These are phyloP conservation scores for Alethe diademata DNA, from an alignment of 2,113 vertebrate genomes.

Conservation along the genomic window DNA sequence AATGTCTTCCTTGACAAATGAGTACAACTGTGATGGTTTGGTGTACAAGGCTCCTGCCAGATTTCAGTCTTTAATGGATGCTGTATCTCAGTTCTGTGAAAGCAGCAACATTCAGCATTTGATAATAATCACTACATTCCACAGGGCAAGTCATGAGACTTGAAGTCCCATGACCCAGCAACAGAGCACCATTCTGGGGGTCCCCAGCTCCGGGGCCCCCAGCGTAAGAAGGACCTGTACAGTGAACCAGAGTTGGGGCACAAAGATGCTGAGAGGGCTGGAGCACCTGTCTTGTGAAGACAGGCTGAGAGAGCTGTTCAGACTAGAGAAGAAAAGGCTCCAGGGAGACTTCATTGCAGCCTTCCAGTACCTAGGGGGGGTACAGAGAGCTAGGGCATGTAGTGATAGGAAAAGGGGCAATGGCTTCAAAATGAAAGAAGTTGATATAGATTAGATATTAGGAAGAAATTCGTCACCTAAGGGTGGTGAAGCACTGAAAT, in stretches of 20 bases:
- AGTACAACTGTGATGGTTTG: not conserved
- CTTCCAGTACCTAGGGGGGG: too few relatives aligned
- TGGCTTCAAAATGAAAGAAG: not conserved
- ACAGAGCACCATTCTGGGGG: not conserved
- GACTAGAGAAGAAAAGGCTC: not conserved
- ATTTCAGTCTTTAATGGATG: not conserved
- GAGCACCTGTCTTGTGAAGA: not conserved
- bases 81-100: not conserved
- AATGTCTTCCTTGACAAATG: slow-evolving; percentile 15
- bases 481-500: not conserved
- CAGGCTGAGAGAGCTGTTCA: not conserved
- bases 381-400: not conserved
- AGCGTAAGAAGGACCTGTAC: rapidly evolving
- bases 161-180: not conserved
- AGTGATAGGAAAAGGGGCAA: not conserved
- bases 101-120: not conserved
- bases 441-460: not conserved
- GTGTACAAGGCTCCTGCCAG: not conserved
- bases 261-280: not conserved
- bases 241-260: not conserved
- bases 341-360: not conserved
- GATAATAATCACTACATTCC: not conserved
- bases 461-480: not conserved
- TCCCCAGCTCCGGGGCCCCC: not conserved
- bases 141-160: not conserved